Base-by-base conservation (phyloP, 2,113 vertebrate species). In the Taxidea taxus region DNA sequence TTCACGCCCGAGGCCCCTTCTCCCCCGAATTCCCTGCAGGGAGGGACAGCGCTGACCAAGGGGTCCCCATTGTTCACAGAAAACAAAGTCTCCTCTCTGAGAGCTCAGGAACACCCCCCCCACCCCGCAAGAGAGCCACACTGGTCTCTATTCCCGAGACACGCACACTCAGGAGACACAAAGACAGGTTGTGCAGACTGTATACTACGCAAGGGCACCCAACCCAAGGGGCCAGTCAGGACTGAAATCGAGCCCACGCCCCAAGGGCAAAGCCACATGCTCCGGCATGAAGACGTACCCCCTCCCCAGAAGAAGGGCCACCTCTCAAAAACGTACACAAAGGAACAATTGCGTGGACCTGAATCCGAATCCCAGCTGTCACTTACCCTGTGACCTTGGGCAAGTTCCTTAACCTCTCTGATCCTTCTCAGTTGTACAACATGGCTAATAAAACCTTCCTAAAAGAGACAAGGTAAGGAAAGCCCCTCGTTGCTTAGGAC, bases 321-420 rank as follows among this genome's bases (percentile, higher is more conserved):
- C 47, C 25, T 74, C 78, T 78, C 9, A 25, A 66, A 78, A 58
- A 4, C n/a, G 3, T 42, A 15, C 15, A 88, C 34, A 49, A 25
- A 77, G 47, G 25, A 91, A 82, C 29, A 44, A 66, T 54, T 47
- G 25, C 34, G 6, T 47, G 37, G 56, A 66, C n/a, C 16, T 14
- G 29, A 86, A 51, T 89, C 77, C 29, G 16, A 94, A 89, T 39
- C 34, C 29, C 44, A 51, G 58, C 39, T 83, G 37, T 44, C 85
- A 85, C 42, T 92, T 90, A 90, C 23, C 82, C 81, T 94, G 74
- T 87, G 87, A 94, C 74, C 54, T 54, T 62, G 54, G 2, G 23
- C 75, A 81, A 84, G 25, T 60, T 92, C 62, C 82, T 66, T 82
- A 89, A 88, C 87, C 54, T 95, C 62, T 92, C 83, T 88, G 84